These are phyloP conservation scores for Protobothrops flavoviridis DNA, from an alignment of 2,113 vertebrate species.

Conservation along the genomic window DNA sequence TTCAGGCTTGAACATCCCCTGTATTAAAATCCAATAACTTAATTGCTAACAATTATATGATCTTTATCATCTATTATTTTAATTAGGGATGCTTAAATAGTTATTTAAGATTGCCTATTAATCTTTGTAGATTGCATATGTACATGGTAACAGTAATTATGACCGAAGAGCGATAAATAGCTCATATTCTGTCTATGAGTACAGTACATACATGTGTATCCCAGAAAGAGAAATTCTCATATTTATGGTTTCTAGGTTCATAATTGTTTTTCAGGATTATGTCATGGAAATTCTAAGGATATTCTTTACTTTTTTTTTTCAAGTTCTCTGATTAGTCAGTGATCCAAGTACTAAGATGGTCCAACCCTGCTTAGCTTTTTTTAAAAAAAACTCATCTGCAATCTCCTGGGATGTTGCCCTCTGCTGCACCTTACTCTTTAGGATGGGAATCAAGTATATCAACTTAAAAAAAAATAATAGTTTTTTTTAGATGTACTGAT, in stretches of 20 bases:
- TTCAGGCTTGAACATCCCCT: background rate
- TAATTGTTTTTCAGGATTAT: background rate
- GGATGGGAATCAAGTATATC: constrained; percentile 34
- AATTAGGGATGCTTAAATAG: constrained; percentile 33
- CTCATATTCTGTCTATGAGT: background rate
- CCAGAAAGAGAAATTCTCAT: background rate
- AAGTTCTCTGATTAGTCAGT: background rate
- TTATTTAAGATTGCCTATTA: constrained; percentile 26
- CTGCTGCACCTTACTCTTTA: background rate
- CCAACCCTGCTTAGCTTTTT: background rate
- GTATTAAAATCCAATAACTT: constrained; percentile 27
- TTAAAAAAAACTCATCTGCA: background rate
- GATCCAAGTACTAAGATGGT: background rate
- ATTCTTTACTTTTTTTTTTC: background rate
- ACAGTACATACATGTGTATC: background rate
- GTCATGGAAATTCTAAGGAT: background rate
- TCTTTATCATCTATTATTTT: constrained; percentile 41
- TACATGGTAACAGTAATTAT: background rate
- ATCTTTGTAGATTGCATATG: constrained; percentile 31
- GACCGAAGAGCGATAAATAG: constrained; percentile 17
- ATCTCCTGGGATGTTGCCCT: background rate
- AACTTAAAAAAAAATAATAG: constrained; percentile 38
- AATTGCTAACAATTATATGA: constrained; percentile 39
- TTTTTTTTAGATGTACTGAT: background rate
- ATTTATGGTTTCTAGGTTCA: background rate